Percentiles rank a stretch among this genome's conserved stretches.
Conservation (phyloP, 2,888 invertebrate genomes). For the Melanostoma mellinum region DNA sequence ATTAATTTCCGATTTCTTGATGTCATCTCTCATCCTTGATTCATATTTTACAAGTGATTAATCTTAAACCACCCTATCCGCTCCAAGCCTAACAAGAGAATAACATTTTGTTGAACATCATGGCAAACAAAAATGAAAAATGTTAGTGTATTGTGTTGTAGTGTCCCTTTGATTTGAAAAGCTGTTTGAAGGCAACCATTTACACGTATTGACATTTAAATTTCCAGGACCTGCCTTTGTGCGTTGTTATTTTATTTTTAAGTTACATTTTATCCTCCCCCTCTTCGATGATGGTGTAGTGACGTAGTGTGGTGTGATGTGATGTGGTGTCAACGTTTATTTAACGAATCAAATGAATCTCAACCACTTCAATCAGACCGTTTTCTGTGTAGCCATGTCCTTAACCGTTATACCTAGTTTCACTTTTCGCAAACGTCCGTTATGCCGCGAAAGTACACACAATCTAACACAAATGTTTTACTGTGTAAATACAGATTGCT, state of each 20-base stretch:
- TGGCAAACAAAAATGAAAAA: constrained; percentile 45
- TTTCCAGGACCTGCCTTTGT: constrained; percentile 50
- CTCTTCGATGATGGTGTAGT: not conserved
- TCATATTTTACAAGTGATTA: constrained; percentile 69
- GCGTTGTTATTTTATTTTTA: constrained; percentile 18
- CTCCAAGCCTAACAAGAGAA: not conserved
- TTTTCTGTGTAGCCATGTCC: constrained; percentile 43
- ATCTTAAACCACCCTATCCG: constrained; percentile 34
- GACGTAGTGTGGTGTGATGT: not conserved
- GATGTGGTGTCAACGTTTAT: constrained; percentile 60
- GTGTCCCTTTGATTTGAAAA: constrained; percentile 62
- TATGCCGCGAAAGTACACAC: constrained; percentile 54
- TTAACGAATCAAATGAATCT: constrained; percentile 70
- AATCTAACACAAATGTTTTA: constrained; percentile 51
- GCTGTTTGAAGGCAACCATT: constrained; percentile 41
- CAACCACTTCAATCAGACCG: constrained; percentile 55
- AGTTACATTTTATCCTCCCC: not conserved
- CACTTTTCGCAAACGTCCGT: constrained; percentile 49
- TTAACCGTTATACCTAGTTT: constrained; percentile 20
- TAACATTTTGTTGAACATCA: constrained; percentile 40
- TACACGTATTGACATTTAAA: constrained; percentile 70
- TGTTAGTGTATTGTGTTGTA: constrained; percentile 31
- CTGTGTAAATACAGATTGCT: constrained; percentile 70
- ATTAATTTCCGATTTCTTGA: constrained; percentile 61
- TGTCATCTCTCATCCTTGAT: constrained; percentile 15